Evolutionary conservation across 2,888 invertebrate genomes (phyloP), one percentile per base, ranked within the genome.

Genomic region (Xestia sexstrigata): DNA sequence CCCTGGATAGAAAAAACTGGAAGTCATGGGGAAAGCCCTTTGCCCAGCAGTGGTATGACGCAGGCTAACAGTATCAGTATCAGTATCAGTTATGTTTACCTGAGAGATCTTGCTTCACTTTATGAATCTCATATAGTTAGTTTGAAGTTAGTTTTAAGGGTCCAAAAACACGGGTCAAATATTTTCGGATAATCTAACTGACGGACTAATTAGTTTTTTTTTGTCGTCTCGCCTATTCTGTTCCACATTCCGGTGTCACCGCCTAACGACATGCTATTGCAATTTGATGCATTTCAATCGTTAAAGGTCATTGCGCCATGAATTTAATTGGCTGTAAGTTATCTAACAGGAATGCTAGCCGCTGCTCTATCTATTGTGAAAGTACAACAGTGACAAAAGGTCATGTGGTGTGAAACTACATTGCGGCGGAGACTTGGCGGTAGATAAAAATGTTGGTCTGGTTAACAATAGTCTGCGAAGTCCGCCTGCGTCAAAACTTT

Each of bases 371-470:
- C 23, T 23, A 9, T 66, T 49, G 66, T 66, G 17, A 66, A 69
- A 78, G 42, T 60, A 45, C 58, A 70, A 58, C 1, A 55, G 9
- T 17, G 15, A 23, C 78, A 70, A 47, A 55, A 39, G 78, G 52
- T 69, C 62, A 76, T 39, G 39, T n/a, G 47, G 39, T 45, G 69
- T 49, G 63, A 76, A 78, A 76, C 68, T 47, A 39, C 30, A 60
- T 42, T 49, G 35, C 66, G 35, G 42, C 11, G 3, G 66, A 52
- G 58, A 45, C 63, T 72, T 72, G 52, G 30, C 30, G 11, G 35
- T 17, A 79, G 49, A 73, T 78, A 66, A 72, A 72, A 72, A 68
- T 62, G 45, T 49, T 73, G 13, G 63, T 58, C 47, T 35, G 42
- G 15, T n/a, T 42, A 49, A 60, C 45, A 68, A 52, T 52, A 62